Evolutionary conservation across 2,113 vertebrate genomes (phyloP), one percentile per base, ranked within the genome.

Genomic region (Trochalopteron elliotii): DNA sequence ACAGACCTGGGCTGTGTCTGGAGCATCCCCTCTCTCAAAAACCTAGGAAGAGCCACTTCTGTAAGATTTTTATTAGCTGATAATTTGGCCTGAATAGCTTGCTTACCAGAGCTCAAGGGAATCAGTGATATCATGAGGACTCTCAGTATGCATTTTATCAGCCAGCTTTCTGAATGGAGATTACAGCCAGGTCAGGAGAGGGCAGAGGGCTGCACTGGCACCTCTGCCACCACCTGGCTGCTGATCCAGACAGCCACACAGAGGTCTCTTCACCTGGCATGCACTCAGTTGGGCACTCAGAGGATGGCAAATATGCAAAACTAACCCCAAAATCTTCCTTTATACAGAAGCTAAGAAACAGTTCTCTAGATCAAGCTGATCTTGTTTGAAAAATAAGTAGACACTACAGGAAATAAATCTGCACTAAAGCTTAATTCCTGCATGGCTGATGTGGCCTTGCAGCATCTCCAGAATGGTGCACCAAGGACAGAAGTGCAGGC

Each of bases 101-200:
- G n/a, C 40, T 86, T 40, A 35, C 47, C 42, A 39, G 39, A 42
- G 39, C 24, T 64, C 0, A 0, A 70, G 59, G 60, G 45, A 86
- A 47, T 9, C 1, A 3, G 23, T 2, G 2, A 10, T 23, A 67
- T 4, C 49, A 42, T 0, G 0, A 83, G 40, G n/a, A 45, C 30
- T 39, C 35, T 55, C 23, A 12, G 31, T 1, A 12, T 6, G 1
- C 10, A 17, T 63, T 81, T 70, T 24, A 53, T 33, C 47, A 61
- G 5, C 33, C 55, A 65, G 37, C 12, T 50, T 53, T 50, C 22
- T 7, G 37, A 65, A 52, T 0, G 2, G 14, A 40, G 77, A 61
- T 20, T 11, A 22, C 28, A 39, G 40, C 14, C 49, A 42, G 35
- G 55, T 40, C n/a, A 52, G 23, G 21, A 85, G n/a, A 47, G 28